These are phyloP conservation scores for Calyptomena viridis DNA, from an alignment of 2,113 vertebrate species.

Conservation along the genomic window DNA sequence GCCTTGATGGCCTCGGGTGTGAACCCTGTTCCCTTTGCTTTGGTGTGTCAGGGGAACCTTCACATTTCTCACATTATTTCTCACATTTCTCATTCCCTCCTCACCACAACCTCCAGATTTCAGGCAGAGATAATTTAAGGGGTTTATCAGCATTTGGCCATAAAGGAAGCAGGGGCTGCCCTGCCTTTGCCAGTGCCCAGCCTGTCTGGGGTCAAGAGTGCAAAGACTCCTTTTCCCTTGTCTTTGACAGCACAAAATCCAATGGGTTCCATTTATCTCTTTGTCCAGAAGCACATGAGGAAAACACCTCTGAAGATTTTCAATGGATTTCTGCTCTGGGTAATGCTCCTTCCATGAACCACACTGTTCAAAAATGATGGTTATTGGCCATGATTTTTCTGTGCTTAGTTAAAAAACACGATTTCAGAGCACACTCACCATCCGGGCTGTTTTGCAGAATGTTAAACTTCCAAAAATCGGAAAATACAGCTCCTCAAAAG, in stretches of 20 bases:
- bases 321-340: neutral
- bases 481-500: neutral
- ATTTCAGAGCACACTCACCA: neutral
- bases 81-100: neutral
- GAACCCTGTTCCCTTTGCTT: neutral
- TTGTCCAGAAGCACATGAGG: neutral
- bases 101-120: constrained; percentile 22
- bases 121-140: constrained; percentile 40
- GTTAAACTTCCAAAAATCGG: neutral
- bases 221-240: neutral
- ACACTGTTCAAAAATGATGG: neutral
- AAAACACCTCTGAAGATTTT: constrained; percentile 6
- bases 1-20: rapidly evolving
- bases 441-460: neutral
- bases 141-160: neutral
- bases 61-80: neutral
- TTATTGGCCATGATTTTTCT: neutral
- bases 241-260: constrained; percentile 12
- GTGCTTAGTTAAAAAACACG: neutral
- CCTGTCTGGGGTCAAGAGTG: constrained; percentile 1
- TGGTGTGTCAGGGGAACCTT: neutral
- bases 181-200: neutral
- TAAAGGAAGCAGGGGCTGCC: constrained; percentile 2
- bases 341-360: neutral
- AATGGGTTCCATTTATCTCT: neutral